phyloP scores from a whole-genome alignment of 2,888 invertebrate species.

The Caradrina clavipalpis region DNA sequence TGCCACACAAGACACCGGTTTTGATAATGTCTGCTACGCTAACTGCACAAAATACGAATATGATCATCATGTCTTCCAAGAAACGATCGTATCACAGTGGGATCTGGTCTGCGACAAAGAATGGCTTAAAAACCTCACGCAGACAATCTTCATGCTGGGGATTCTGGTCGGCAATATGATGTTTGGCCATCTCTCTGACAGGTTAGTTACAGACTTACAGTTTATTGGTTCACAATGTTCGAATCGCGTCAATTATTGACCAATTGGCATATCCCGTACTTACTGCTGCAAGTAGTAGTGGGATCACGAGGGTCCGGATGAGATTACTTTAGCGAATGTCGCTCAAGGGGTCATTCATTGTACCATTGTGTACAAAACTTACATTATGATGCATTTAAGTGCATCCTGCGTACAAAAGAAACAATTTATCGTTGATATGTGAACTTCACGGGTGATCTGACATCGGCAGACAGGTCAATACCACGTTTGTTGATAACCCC shows the following conservation, averaged over 20 bases:
- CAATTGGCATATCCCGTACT: conserved; percentile 82
- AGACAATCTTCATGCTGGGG: conserved; percentile 95
- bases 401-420: conserved; percentile 40
- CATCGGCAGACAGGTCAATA: conserved; percentile 39
- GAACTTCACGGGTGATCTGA: conserved; percentile 34
- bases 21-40: conserved; percentile 87
- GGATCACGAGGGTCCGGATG: conserved; percentile 74
- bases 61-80: conserved; percentile 92
- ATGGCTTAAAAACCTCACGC: conserved; percentile 94
- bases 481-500: conserved; percentile 52
- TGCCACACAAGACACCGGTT: conserved; percentile 69
- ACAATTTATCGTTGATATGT: conserved; percentile 28
- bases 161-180: conserved; percentile 94
- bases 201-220: conserved; percentile 85
- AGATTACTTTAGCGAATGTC: conserved; percentile 75
- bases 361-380: conserved; percentile 60
- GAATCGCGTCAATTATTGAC: conserved; percentile 52
- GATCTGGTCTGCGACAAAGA: conserved; percentile 93
- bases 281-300: conserved; percentile 59
- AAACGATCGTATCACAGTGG: conserved; percentile 95
- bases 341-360: conserved; percentile 64
- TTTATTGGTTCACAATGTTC: conserved; percentile 30
- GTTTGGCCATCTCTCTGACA: conserved; percentile 95
- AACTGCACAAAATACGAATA: conserved; percentile 91
- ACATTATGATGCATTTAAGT: conserved; percentile 39